A percentile compares a stretch with the other conserved stretches of the same genome.
These are phyloP conservation scores for Conopomorpha cramerella DNA, from an alignment of 1,140 invertebrate species.

Conservation along the genomic window DNA sequence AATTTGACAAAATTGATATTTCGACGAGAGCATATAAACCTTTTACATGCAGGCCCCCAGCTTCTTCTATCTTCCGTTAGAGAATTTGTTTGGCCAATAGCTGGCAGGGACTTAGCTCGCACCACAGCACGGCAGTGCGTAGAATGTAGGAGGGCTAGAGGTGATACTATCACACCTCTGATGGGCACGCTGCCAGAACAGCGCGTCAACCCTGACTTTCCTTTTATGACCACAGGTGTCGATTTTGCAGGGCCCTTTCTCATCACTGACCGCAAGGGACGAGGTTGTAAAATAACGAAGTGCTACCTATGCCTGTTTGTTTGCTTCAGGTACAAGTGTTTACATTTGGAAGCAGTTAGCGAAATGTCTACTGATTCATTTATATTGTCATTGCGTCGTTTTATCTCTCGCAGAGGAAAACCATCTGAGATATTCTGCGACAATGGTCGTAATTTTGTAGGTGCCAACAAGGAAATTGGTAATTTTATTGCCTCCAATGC, in stretches of 20 bases:
- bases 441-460: too few species aligned
- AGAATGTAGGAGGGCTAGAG: too few species aligned
- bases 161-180: background rate
- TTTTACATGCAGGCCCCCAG: background rate
- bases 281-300: slow-evolving; percentile 9
- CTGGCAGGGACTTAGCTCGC: too few species aligned
- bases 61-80: background rate
- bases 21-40: background rate
- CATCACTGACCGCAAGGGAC: slow-evolving; percentile 8
- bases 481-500: too few species aligned
- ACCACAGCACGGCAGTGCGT: background rate
- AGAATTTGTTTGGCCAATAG: background rate
- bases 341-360: slow-evolving; percentile 9
- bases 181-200: background rate
- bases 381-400: too few species aligned
- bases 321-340: slow-evolving; percentile 12
- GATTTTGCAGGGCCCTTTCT: slow-evolving; percentile 11
- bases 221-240: slow-evolving; percentile 8
- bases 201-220: background rate
- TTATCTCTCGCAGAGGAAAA: too few species aligned
- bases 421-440: too few species aligned
- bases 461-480: too few species aligned
- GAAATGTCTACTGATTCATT: background rate
- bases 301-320: slow-evolving; percentile 16
- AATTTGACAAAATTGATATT: too few species aligned